Conservation (phyloP, 2,888 invertebrate genomes). For the Tortrix viridana region DNA sequence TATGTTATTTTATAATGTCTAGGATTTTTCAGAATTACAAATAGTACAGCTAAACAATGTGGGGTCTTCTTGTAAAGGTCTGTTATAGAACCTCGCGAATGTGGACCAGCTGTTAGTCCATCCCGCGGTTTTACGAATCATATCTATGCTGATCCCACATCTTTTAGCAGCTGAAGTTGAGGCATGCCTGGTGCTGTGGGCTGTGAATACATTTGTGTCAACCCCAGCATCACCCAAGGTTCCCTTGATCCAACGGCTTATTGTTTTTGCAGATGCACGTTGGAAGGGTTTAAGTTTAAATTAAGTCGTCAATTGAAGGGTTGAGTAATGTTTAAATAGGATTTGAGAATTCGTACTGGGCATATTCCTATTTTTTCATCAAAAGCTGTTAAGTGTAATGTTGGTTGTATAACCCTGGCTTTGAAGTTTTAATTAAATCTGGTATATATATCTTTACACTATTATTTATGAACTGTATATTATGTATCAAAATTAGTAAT, state of each 20-base stretch:
- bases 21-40: not conserved
- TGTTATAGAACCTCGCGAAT: conserved; percentile 18
- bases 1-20: no score
- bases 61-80: not conserved
- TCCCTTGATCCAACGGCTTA: conserved; percentile 16
- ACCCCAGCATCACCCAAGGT: conserved; percentile 4
- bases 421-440: conserved; percentile 14
- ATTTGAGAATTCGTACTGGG: not conserved
- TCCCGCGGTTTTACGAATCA: conserved; percentile 31
- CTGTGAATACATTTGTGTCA: conserved; percentile 8
- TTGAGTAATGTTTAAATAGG: not conserved
- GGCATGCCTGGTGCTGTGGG: conserved; percentile 32
- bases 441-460: conserved; percentile 2
- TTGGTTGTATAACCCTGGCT: not conserved
- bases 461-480: conserved; percentile 1
- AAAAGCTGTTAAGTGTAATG: not conserved
- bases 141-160: conserved; percentile 14
- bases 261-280: not conserved
- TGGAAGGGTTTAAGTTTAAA: conserved; percentile 8
- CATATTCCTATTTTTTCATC: not conserved
- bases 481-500: not conserved
- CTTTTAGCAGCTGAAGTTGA: conserved; percentile 24
- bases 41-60: not conserved
- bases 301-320: not conserved
- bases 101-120: conserved; percentile 18